Percentiles rank a stretch among this genome's conserved stretches.
Conservation (phyloP, 2,888 invertebrate genomes). For the Spodoptera littoralis region DNA sequence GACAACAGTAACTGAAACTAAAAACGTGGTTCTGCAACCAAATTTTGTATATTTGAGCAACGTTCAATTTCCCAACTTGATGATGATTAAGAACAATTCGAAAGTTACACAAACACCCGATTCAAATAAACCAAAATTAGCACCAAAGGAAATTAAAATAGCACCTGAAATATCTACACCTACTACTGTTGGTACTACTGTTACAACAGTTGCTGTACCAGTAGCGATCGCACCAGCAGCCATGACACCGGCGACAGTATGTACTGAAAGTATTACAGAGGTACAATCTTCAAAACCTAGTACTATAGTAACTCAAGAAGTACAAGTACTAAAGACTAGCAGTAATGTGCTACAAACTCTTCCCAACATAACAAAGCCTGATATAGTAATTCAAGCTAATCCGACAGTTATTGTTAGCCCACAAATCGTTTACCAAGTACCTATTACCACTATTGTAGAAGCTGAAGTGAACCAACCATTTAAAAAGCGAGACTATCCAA, state of each 20-base stretch:
- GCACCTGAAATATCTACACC: conserved; percentile 54
- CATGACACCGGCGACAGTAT: conserved; percentile 11
- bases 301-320: conserved; percentile 68
- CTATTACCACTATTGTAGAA: conserved; percentile 73
- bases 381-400: conserved; percentile 71
- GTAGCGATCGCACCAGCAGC: no score
- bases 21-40: conserved; percentile 80
- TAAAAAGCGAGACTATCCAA: conserved; percentile 68
- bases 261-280: conserved; percentile 43
- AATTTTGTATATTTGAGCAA: conserved; percentile 85
- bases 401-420: conserved; percentile 79
- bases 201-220: no score
- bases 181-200: conserved; percentile 17
- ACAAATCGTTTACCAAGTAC: conserved; percentile 83
- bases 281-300: conserved; percentile 61
- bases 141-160: conserved; percentile 72
- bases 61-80: conserved; percentile 82
- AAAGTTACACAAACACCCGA: conserved; percentile 69
- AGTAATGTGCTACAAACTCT: conserved; percentile 74
- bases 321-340: conserved; percentile 74
- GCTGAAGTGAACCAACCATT: conserved; percentile 69
- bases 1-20: conserved; percentile 71
- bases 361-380: conserved; percentile 72
- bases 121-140: conserved; percentile 64
- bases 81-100: conserved; percentile 82